phyloP scores from a whole-genome alignment of 2,888 invertebrate genomes.

The Hypercompe scribonia region DNA sequence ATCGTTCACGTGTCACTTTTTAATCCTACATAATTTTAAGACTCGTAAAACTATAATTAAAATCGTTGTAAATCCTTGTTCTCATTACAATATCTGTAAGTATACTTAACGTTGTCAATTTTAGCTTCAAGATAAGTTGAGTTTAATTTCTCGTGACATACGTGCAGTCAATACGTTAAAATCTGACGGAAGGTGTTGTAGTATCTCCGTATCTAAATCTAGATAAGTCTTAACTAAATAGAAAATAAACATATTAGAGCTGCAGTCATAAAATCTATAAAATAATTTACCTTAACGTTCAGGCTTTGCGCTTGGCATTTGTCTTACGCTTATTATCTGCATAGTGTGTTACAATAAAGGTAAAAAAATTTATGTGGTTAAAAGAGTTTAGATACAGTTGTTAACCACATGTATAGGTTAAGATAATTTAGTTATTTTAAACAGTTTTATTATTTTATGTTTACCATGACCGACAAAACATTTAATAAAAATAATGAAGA shows the following conservation, averaged over 20 bases:
- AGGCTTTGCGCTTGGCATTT: neutral
- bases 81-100: neutral
- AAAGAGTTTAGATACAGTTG: slow-evolving; percentile 10
- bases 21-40: neutral
- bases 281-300: slow-evolving; percentile 37
- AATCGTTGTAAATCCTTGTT: neutral
- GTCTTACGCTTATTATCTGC: neutral
- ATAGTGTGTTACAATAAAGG: neutral
- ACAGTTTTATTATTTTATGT: slow-evolving; percentile 29
- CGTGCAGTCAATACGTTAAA: slow-evolving; percentile 12
- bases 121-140: neutral
- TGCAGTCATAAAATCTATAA: slow-evolving; percentile 46
- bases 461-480: slow-evolving; percentile 53
- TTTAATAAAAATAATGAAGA: slow-evolving; percentile 39
- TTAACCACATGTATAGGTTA: neutral
- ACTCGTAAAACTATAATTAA: neutral
- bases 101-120: neutral
- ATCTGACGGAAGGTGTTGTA: slow-evolving; percentile 24
- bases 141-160: neutral
- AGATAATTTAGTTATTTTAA: slow-evolving; percentile 7
- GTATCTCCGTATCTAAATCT: slow-evolving; percentile 39
- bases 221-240: slow-evolving; percentile 52
- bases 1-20: neutral
- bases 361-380: neutral
- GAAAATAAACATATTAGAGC: slow-evolving; percentile 49